A percentile compares a stretch with the other conserved stretches of the same genome.
These are phyloP conservation scores for Pomacea maculata DNA, from an alignment of 1,140 invertebrate genomes.

Conservation along the genomic window DNA sequence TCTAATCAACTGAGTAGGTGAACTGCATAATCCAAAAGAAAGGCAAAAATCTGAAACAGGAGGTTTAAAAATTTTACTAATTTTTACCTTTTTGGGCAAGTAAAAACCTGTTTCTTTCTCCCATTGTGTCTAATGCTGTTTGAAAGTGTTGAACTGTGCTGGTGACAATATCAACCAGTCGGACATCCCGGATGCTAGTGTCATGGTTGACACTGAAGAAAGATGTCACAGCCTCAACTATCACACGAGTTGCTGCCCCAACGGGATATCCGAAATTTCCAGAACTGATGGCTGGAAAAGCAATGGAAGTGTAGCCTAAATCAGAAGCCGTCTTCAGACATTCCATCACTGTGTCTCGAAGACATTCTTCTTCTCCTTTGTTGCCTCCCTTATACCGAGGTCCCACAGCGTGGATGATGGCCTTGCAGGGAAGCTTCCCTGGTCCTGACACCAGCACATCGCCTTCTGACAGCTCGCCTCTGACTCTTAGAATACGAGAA, in stretches of 20 bases:
- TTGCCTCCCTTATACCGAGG: slow-evolving; percentile 32
- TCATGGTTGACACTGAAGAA: slow-evolving; percentile 19
- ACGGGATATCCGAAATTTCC: slow-evolving; percentile 39
- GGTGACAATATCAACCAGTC: slow-evolving; percentile 19
- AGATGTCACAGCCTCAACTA: slow-evolving; percentile 23
- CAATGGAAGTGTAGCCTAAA: slow-evolving; percentile 6
- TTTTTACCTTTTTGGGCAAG: too few relatives aligned
- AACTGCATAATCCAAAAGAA: too few relatives aligned
- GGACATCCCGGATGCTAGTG: slow-evolving; percentile 26
- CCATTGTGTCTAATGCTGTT: not conserved
- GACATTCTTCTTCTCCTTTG: slow-evolving; percentile 4
- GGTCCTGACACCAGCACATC: slow-evolving; percentile 21
- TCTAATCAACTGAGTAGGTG: too few relatives aligned
- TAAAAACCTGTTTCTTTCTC: too few relatives aligned
- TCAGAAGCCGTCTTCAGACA: not conserved
- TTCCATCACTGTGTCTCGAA: slow-evolving; percentile 8
- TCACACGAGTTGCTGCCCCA: slow-evolving; percentile 25
- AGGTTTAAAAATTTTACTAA: too few relatives aligned
- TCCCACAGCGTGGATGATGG: slow-evolving; percentile 39
- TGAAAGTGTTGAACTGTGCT: not conserved
- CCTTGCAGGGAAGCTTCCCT: slow-evolving; percentile 29
- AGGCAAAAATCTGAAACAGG: too few relatives aligned
- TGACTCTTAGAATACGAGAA: not conserved
- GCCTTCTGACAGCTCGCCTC: slow-evolving; percentile 1
- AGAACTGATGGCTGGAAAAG: slow-evolving; percentile 37